Conservation (phyloP, 2,888 invertebrate genomes). For the Andrena dorsata region DNA sequence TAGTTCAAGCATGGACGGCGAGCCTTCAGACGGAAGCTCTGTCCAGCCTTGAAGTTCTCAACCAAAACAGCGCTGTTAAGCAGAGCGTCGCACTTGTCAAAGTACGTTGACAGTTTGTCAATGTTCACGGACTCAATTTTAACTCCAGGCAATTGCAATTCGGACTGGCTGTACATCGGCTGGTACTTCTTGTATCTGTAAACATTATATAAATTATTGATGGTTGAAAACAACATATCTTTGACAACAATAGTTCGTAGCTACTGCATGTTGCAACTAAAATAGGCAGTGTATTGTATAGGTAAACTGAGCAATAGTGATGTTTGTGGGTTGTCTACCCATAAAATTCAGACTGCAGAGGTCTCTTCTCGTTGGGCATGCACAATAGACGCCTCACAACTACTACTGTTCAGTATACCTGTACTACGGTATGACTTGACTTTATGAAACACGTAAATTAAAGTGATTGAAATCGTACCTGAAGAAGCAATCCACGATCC, state of each 20-base stretch:
- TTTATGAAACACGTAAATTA: too few species aligned
- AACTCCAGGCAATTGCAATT: constrained; percentile 88
- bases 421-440: too few species aligned
- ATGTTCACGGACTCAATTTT: constrained; percentile 88
- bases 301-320: too few species aligned
- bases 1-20: constrained; percentile 90
- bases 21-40: constrained; percentile 86
- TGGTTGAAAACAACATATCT: background rate
- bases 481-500: constrained; percentile 86
- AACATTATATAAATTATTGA: background rate
- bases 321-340: too few species aligned
- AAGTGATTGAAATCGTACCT: constrained; percentile 62
- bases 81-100: constrained; percentile 88
- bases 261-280: too few species aligned
- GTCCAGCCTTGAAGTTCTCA: constrained; percentile 84
- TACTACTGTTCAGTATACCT: too few species aligned
- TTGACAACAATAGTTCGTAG: too few species aligned
- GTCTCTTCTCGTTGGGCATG: too few species aligned
- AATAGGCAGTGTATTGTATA: too few species aligned
- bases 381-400: too few species aligned
- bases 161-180: constrained; percentile 87
- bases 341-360: too few species aligned
- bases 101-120: constrained; percentile 90
- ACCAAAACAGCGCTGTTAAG: constrained; percentile 88
- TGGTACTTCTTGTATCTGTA: constrained; percentile 86